Evolutionary conservation across 1,140 invertebrate genomes (phyloP), one percentile per base, ranked within the genome.

Genomic region (Maniola jurtina): DNA sequence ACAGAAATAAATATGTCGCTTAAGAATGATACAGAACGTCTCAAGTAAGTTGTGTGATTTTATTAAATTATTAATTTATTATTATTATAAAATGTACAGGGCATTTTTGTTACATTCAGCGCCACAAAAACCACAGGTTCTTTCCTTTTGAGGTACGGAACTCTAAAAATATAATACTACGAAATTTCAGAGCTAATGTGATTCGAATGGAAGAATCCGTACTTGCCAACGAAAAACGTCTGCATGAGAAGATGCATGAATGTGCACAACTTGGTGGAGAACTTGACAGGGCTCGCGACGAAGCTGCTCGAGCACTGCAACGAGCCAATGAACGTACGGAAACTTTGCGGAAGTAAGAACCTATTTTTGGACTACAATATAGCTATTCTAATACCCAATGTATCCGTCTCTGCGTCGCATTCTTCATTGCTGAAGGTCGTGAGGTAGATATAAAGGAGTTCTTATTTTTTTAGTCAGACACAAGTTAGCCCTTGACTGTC

Each of bases 301-400:
- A 96, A 72, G 94, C 94, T 0, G 94, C 95, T 0, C 90, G 95
- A 54, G 95, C 95, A 66, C 91, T 96, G 0, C 92, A 93, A 2
- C 90, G 94, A 13, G 93, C 93, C 9, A 95, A 95, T 65, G 94
- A 95, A 56, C 91, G 94, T 42, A 93, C 93, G 9, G 95, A 96
- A 10, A 88, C 81, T 13, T 76, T 87, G 13, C 79, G 83, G 36
- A 88, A 89, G 86, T 88, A 50, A 76, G 79, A n/a, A n/a, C n/a
- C n/a, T 73, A 56, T 40, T 16, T 38, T 38, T 38, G 25, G 25
- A 25, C 25, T 2, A 58, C n/a, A 13, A 15, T 36, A 42, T 57
- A 15, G 25, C 16, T 1, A 42, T 55, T 48, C 15, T 25, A 25
- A 25, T 25, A 25, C 25, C 4, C 25, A 1, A 25, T 25, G 25